Evolutionary conservation across 2,888 invertebrate species (phyloP).

Genomic region (Pseudoips prasinana): DNA sequence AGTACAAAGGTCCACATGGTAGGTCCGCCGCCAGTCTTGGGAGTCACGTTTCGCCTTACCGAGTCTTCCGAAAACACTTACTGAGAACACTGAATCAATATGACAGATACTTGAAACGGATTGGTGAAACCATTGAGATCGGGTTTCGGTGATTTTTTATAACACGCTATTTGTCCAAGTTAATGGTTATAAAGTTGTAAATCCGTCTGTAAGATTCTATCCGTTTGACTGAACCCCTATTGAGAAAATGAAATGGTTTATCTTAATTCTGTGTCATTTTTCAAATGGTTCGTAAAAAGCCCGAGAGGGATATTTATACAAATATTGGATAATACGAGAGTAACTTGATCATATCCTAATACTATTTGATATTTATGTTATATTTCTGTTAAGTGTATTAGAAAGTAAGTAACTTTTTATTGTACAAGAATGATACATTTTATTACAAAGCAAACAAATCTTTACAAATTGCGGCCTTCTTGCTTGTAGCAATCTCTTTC

Average conservation of each 20-base stretch:
- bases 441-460: too few species aligned
- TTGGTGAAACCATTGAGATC: constrained; percentile 55
- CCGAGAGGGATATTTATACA: too few species aligned
- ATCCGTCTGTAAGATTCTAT: not conserved
- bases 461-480: too few species aligned
- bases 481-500: too few species aligned
- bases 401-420: too few species aligned
- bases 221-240: not conserved
- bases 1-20: constrained; percentile 52
- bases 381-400: too few species aligned
- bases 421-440: too few species aligned
- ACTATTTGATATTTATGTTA: too few species aligned
- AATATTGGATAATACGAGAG: constrained; percentile 13
- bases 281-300: too few species aligned
- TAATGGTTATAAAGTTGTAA: not conserved
- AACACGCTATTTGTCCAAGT: constrained; percentile 3
- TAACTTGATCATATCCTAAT: not conserved
- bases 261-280: too few species aligned
- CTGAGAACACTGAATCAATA: constrained; percentile 67
- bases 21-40: constrained; percentile 49
- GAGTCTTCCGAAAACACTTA: constrained; percentile 69
- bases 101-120: constrained; percentile 65
- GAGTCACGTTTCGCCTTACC: constrained; percentile 70
- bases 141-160: constrained; percentile 15
- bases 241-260: not conserved